Conservation (phyloP, 2,797 vertebrate species). For the Bradypodion ventrale region DNA sequence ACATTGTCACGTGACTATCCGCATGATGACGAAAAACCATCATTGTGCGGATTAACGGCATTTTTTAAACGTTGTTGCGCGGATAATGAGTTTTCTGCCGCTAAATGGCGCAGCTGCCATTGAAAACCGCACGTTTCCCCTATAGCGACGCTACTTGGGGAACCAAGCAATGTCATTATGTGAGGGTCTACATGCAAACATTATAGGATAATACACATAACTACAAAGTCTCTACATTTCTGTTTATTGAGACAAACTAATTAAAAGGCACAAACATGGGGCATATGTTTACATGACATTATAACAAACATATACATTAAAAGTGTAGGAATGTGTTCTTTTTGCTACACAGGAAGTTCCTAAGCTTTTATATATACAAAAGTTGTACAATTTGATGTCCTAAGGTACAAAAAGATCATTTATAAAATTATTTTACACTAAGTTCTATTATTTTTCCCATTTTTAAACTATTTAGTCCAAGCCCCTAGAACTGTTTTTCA, state of each 20-base stretch:
- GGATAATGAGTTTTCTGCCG: too few species aligned
- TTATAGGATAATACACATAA: conserved; percentile 76
- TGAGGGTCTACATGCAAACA: neutral
- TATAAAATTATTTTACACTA: conserved; percentile 98
- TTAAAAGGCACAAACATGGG: conserved; percentile 99
- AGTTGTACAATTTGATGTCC: conserved; percentile 98
- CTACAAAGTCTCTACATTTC: conserved; percentile 86
- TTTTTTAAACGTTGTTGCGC: too few species aligned
- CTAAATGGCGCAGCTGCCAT: too few species aligned
- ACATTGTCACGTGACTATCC: too few species aligned
- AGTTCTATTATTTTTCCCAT: conserved; percentile 83
- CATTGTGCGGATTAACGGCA: too few species aligned
- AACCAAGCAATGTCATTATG: too few species aligned
- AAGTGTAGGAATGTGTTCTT: conserved; percentile 98
- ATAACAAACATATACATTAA: conserved; percentile 97
- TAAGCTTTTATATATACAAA: conserved; percentile 97
- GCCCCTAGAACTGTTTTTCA: conserved; percentile 91
- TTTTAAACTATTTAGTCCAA: conserved; percentile 85
- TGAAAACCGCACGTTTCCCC: too few species aligned
- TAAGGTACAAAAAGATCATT: conserved; percentile 98
- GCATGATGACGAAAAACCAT: too few species aligned
- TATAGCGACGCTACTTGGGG: too few species aligned
- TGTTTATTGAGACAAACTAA: conserved; percentile 99
- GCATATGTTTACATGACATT: conserved; percentile 98
- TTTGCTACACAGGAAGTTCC: conserved; percentile 98